Percentiles rank a stretch among this genome's conserved stretches.
These are phyloP conservation scores for Sarcophaga bullata DNA, from an alignment of 1,140 invertebrate species.

Conservation along the genomic window DNA sequence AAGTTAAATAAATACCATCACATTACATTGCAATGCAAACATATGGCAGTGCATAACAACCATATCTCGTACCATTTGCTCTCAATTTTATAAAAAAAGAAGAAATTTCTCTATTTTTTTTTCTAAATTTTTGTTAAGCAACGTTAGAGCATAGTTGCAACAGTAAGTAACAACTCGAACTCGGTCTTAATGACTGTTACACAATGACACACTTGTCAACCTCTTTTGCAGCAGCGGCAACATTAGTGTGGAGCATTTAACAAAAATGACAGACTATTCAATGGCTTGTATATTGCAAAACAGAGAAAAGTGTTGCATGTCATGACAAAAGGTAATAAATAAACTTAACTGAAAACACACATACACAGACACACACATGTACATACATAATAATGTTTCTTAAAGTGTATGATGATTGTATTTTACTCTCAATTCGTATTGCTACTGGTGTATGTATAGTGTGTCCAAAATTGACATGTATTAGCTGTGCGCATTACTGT, in stretches of 20 bases:
- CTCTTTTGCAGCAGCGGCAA: neutral
- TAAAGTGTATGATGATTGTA: too few species aligned
- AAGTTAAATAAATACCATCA: conserved; percentile 32
- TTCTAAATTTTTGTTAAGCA: neutral
- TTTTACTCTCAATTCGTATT: neutral
- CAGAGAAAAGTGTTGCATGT: neutral
- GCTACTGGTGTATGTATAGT: neutral
- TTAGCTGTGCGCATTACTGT: neutral
- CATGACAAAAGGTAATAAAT: conserved; percentile 17
- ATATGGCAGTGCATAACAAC: neutral
- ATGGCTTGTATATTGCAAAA: neutral
- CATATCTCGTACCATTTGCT: neutral
- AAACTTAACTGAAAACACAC: neutral
- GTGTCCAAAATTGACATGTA: too few species aligned
- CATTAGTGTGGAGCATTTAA: neutral
- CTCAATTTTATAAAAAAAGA: neutral
- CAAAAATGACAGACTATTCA: neutral
- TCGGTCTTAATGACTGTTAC: neutral
- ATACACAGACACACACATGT: neutral
- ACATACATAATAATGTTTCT: too few species aligned
- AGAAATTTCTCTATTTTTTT: neutral
- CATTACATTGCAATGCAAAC: neutral
- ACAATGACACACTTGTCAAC: conserved; percentile 11
- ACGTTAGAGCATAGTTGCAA: neutral
- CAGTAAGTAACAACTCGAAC: neutral